phyloP scores from a whole-genome alignment of 2,113 vertebrate genomes.

The Triplophysa dalaica region DNA sequence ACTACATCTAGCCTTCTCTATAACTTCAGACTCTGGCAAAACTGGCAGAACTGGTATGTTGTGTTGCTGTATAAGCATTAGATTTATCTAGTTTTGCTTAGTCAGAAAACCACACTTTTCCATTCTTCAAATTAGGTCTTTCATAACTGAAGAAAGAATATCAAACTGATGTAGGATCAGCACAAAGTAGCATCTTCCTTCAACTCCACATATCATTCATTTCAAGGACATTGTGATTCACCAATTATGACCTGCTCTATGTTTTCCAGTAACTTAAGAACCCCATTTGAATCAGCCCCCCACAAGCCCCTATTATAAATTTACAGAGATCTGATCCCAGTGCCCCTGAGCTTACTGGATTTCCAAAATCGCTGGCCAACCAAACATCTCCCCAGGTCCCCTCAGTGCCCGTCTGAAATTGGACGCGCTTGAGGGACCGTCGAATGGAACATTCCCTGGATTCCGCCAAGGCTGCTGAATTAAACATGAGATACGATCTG shows the following conservation, averaged over 20 bases:
- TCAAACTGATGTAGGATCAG: conserved; percentile 13
- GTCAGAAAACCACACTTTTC: neutral
- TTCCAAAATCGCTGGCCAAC: conserved; percentile 58
- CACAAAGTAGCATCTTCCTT: conserved; percentile 14
- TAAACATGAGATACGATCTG: conserved; percentile 55
- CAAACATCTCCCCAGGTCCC: conserved; percentile 52
- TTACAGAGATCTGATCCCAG: conserved; percentile 58
- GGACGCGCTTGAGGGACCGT: conserved; percentile 59
- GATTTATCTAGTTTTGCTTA: neutral
- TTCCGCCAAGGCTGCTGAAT: conserved; percentile 58
- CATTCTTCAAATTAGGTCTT: neutral
- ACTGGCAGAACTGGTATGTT: neutral
- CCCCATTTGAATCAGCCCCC: conserved; percentile 47
- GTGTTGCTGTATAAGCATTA: neutral
- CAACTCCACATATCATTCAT: neutral
- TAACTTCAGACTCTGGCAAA: neutral
- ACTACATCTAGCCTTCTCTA: neutral
- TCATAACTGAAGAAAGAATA: neutral
- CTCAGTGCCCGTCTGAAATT: conserved; percentile 59
- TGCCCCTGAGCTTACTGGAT: conserved; percentile 62
- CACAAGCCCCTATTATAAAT: conserved; percentile 58
- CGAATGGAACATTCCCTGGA: conserved; percentile 56
- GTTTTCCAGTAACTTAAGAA: conserved; percentile 42
- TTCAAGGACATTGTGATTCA: conserved; percentile 54
- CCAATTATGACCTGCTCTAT: conserved; percentile 53